Conservation (phyloP, 2,888 invertebrate species). For the Epinotia brunnichana region DNA sequence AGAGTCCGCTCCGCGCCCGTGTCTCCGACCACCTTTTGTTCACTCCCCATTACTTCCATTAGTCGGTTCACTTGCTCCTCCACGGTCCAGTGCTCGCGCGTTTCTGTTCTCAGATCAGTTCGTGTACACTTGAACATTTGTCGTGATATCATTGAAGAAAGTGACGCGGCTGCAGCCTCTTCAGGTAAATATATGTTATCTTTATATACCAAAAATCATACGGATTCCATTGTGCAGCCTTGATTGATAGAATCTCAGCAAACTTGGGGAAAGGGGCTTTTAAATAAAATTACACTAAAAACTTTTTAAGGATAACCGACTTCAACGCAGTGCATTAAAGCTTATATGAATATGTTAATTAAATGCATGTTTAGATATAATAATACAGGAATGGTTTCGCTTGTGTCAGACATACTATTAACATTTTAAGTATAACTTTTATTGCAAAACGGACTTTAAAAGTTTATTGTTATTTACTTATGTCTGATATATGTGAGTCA, state of each 20-base stretch:
- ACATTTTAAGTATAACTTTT: background rate
- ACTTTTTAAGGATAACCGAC: constrained; percentile 1
- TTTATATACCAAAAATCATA: background rate
- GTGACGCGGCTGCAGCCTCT: constrained; percentile 54
- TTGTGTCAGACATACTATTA: background rate
- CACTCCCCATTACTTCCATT: constrained; percentile 57
- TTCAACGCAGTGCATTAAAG: constrained; percentile 17
- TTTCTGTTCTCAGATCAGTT: constrained; percentile 71
- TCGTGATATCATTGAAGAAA: constrained; percentile 66
- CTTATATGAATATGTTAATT: constrained; percentile 2
- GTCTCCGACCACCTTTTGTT: constrained; percentile 58
- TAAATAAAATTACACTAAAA: background rate
- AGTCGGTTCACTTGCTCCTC: constrained; percentile 64
- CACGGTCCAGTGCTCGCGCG: constrained; percentile 71
- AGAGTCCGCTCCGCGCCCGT: constrained; percentile 58
- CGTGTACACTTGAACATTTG: constrained; percentile 72
- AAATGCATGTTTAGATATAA: background rate
- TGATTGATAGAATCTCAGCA: background rate
- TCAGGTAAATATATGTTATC: constrained; percentile 47
- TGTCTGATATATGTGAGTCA: constrained; percentile 6
- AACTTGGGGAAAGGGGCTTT: constrained; percentile 9
- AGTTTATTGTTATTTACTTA: background rate
- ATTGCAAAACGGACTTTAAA: background rate
- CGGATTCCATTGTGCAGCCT: background rate
- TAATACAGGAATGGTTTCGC: background rate